phyloP scores from a whole-genome alignment of 2,797 vertebrate species.

The Acrocephalus scirpaceus region DNA sequence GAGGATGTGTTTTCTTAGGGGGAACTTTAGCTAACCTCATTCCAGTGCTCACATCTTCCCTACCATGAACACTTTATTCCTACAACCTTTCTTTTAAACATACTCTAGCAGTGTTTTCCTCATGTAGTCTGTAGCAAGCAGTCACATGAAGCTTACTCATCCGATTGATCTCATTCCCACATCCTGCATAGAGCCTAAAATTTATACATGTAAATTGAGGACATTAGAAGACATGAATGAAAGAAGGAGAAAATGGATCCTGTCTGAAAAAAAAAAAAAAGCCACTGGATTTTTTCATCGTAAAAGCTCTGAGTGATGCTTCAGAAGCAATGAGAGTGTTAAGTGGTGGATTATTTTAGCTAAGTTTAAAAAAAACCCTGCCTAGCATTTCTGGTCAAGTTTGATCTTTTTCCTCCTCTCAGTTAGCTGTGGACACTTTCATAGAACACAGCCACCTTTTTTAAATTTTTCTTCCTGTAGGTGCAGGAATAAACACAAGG shows the following conservation, averaged over 20 bases:
- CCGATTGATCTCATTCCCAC: constrained; percentile 33
- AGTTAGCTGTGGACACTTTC: not conserved
- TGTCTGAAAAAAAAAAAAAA: not conserved
- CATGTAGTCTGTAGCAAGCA: not conserved
- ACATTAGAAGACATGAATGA: not conserved
- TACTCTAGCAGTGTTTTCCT: not conserved
- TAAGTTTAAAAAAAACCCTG: not conserved
- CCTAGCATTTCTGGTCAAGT: not conserved
- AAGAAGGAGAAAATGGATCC: not conserved
- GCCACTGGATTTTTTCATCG: not conserved
- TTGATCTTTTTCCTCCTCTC: not conserved
- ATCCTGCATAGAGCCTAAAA: constrained; percentile 24
- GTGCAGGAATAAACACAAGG: not conserved
- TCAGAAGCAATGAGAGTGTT: not conserved
- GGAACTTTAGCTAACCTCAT: not conserved
- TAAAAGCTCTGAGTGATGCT: not conserved
- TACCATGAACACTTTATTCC: not conserved
- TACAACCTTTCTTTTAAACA: not conserved
- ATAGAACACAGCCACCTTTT: not conserved
- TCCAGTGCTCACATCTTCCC: not conserved
- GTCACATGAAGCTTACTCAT: constrained; percentile 47
- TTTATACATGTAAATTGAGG: not conserved
- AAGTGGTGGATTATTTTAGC: constrained; percentile 14
- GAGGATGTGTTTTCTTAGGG: not conserved
- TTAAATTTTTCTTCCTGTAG: not conserved